phyloP scores from a whole-genome alignment of 2,888 invertebrate genomes.

The Seira musarum region DNA sequence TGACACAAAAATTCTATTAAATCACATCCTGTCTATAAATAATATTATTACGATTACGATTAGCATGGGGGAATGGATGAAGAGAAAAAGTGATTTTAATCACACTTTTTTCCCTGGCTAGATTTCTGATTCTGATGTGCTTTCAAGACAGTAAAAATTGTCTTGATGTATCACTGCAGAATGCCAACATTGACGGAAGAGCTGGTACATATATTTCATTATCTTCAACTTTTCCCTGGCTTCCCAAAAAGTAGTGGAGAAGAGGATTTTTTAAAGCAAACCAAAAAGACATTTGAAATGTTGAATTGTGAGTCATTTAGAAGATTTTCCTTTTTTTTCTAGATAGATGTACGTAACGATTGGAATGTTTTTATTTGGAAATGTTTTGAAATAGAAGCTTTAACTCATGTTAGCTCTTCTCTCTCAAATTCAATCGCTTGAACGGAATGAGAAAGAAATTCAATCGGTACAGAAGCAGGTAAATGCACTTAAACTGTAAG shows the following conservation, averaged over 20 bases:
- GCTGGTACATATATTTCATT: conserved; percentile 12
- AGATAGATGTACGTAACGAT: conserved; percentile 33
- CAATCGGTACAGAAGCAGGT: not conserved
- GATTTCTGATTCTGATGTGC: not conserved
- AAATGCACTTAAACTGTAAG: not conserved
- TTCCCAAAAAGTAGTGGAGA: not conserved
- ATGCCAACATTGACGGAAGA: conserved; percentile 9
- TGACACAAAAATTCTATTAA: conserved; percentile 53
- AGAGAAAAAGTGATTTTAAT: conserved; percentile 5
- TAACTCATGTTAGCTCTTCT: conserved; percentile 37
- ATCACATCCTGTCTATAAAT: conserved; percentile 59
- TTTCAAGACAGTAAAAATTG: not conserved
- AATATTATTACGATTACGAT: conserved; percentile 41
- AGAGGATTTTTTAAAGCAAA: too few species aligned
- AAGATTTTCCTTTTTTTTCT: not conserved
- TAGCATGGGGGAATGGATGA: too few species aligned
- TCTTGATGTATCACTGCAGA: not conserved
- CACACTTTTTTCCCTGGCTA: not conserved
- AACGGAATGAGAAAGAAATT: not conserved
- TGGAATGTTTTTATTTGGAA: conserved; percentile 55
- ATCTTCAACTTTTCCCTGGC: not conserved
- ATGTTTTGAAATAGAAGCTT: conserved; percentile 53
- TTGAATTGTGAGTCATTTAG: too few species aligned
- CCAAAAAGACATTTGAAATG: too few species aligned
- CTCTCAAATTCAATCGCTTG: conserved; percentile 2